Percentiles rank a stretch among this genome's conserved stretches.
Conservation (phyloP, 2,797 vertebrate species). For the Vespertilio murinus region DNA sequence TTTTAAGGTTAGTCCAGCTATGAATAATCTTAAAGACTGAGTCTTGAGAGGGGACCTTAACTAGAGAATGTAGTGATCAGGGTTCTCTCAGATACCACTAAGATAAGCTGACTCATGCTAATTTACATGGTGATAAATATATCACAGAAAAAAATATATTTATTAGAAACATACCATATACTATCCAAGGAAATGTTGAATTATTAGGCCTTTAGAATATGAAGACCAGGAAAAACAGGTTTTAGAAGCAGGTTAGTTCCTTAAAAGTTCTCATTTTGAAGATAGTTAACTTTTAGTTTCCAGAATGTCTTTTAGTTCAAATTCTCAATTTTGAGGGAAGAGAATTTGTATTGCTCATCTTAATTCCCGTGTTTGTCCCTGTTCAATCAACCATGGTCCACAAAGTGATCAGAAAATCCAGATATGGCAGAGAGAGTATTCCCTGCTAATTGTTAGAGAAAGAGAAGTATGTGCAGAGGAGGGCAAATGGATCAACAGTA, state of each 20-base stretch:
- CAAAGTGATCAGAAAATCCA: neutral
- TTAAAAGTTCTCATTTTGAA: neutral
- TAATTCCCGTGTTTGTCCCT: neutral
- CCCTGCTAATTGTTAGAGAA: neutral
- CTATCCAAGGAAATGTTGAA: slow-evolving; percentile 19
- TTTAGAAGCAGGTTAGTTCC: neutral
- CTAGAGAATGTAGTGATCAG: neutral
- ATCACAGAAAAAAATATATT: neutral
- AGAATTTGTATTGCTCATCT: neutral
- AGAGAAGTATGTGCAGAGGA: neutral
- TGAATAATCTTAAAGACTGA: neutral
- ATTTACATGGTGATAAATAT: neutral
- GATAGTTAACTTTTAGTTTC: neutral
- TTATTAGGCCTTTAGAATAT: neutral
- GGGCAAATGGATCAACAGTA: neutral
- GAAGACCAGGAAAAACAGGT: neutral
- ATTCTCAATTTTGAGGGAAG: neutral
- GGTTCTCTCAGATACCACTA: neutral
- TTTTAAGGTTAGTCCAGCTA: neutral
- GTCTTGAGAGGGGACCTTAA: neutral
- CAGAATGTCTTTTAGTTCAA: neutral
- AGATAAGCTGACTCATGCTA: neutral
- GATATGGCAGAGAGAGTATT: neutral
- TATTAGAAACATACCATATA: neutral
- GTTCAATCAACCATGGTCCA: neutral